These are phyloP conservation scores for Galleria mellonella DNA, from an alignment of 1,140 invertebrate species.

Conservation along the genomic window DNA sequence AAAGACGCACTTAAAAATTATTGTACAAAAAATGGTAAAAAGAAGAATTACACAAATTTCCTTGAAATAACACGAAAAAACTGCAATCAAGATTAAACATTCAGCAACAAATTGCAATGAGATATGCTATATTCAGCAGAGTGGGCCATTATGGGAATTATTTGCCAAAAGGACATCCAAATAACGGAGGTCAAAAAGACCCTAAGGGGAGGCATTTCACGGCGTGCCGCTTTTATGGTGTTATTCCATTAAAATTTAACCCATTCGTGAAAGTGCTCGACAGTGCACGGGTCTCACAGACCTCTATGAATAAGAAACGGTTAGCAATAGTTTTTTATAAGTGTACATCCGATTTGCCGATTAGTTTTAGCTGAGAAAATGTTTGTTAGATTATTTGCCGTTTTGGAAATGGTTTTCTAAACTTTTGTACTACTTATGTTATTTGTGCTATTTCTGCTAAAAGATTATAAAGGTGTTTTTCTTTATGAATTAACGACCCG, in stretches of 20 bases:
- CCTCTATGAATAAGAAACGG: conserved; percentile 5
- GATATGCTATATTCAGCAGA: conserved; percentile 18
- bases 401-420: no score
- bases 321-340: background rate
- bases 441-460: no score
- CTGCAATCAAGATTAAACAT: conserved; percentile 15
- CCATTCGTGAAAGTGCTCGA: conserved; percentile 9
- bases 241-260: conserved; percentile 27
- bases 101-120: conserved; percentile 15
- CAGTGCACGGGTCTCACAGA: background rate
- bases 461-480: no score
- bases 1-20: no score
- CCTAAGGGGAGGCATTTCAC: conserved; percentile 17
- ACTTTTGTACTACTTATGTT: no score
- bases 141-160: conserved; percentile 14
- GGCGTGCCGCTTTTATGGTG: conserved; percentile 19
- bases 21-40: no score
- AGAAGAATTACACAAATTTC: no score
- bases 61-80: background rate
- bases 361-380: no score
- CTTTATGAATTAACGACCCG: no score
- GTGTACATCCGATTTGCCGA: no score
- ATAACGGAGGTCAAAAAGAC: conserved; percentile 19
- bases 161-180: conserved; percentile 14
- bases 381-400: no score